Conservation (phyloP, 2,113 vertebrate genomes). For the Aspiorhynchus laticeps region DNA sequence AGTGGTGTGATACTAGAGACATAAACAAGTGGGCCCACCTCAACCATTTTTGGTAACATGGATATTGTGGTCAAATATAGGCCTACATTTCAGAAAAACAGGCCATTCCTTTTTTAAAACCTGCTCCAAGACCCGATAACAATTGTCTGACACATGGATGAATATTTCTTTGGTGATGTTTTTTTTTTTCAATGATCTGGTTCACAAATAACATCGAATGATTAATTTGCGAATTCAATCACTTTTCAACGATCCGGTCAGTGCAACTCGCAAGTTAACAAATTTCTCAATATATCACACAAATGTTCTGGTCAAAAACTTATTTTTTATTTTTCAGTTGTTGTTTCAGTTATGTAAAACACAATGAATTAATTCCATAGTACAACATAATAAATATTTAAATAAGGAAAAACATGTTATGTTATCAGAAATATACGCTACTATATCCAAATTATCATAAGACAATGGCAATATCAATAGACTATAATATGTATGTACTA, state of each 20-base stretch:
- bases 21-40: no score
- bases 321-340: not conserved
- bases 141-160: no score
- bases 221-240: not conserved
- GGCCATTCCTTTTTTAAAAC: no score
- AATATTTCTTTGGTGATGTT: not conserved
- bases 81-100: not conserved
- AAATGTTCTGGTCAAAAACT: not conserved
- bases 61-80: not conserved
- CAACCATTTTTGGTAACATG: not conserved
- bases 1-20: no score
- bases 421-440: no score
- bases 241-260: not conserved
- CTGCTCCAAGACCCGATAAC: no score
- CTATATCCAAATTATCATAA: no score
- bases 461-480: no score
- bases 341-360: not conserved
- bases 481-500: no score
- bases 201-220: not conserved
- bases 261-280: not conserved
- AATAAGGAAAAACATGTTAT: no score
- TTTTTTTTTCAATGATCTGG: not conserved
- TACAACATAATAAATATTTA: no score
- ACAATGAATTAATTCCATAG: not conserved
- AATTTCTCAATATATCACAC: not conserved